Base-by-base conservation (phyloP, 2,888 invertebrate species). In the Cheilosia soror region DNA sequence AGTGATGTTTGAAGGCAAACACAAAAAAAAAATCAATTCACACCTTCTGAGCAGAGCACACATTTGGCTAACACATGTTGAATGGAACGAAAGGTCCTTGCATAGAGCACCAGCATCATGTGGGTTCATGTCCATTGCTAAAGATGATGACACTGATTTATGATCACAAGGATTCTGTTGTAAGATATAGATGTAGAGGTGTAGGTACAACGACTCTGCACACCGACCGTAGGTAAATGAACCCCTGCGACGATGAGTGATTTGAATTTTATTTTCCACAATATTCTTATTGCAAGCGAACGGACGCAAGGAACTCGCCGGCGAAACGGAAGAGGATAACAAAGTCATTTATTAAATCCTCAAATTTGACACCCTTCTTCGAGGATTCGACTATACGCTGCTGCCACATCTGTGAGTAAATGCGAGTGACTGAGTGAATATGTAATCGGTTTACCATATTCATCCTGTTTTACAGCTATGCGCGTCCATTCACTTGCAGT, bases 61-160 rank as follows among this genome's bases (percentile, higher is more conserved):
- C 92, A 91, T 92, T 91, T 91, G 92, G 91, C 89, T 89, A 89
- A 89, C 91, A 91, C 90, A 92, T 91, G 91, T 91, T 89, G 88
- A 89, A 89, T 88, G n/a, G 44, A 47, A 15, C 0, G 89, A 89
- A 89, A 88, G 88, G 88, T 82, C 88, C 88, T 87, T 87, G 58
- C 75, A 78, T 80, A 68, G 44, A 31, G 13, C 6, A 44, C 15
- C 58, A 58, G 76, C 81, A 78, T 85, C 82, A 79, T 79, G 87
- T 84, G 81, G 80, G 57, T 76, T 80, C 76, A 57, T 62, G 76
- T 75, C 73, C 71, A 55, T 40, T 71, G 42, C 57, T 58, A 13
- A 72, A 60, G 76, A 80, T 66, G 76, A 81, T 81, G 85, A 85
- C 85, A 76, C 72, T 85, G 85, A 85, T 85, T 85, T 85, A 85